These are phyloP conservation scores for Sebastes wilsoni DNA, from an alignment of 2,797 vertebrate genomes.

Conservation along the genomic window DNA sequence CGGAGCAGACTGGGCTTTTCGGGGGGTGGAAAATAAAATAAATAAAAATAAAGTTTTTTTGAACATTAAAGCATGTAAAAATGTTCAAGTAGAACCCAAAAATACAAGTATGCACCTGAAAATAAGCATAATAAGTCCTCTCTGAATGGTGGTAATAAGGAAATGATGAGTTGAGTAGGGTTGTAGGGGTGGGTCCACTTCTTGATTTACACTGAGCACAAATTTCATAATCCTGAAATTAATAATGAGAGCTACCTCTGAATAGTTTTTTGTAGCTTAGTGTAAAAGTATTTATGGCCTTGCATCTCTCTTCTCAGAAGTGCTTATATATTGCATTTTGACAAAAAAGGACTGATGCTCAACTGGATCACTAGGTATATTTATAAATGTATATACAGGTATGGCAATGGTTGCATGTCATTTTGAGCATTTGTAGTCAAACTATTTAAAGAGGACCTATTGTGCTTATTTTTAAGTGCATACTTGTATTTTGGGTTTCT, in stretches of 20 bases:
- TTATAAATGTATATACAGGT: background rate
- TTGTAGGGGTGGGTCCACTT: background rate
- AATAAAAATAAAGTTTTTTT: too few relatives aligned
- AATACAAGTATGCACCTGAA: too few relatives aligned
- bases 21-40: too few relatives aligned
- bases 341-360: background rate
- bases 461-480: too few relatives aligned
- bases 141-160: background rate
- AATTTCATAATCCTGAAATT: background rate
- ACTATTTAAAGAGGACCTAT: too few relatives aligned
- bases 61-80: too few relatives aligned
- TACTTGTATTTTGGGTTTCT: too few relatives aligned
- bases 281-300: background rate
- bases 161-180: background rate
- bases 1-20: too few relatives aligned
- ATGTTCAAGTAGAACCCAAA: too few relatives aligned
- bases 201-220: background rate
- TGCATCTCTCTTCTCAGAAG: background rate
- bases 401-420: background rate
- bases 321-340: background rate
- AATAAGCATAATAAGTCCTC: background rate
- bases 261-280: background rate
- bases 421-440: background rate
- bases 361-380: background rate
- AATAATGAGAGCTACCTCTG: background rate